Base-by-base conservation (phyloP, 2,797 vertebrate genomes). In the Lagodon rhomboides region DNA sequence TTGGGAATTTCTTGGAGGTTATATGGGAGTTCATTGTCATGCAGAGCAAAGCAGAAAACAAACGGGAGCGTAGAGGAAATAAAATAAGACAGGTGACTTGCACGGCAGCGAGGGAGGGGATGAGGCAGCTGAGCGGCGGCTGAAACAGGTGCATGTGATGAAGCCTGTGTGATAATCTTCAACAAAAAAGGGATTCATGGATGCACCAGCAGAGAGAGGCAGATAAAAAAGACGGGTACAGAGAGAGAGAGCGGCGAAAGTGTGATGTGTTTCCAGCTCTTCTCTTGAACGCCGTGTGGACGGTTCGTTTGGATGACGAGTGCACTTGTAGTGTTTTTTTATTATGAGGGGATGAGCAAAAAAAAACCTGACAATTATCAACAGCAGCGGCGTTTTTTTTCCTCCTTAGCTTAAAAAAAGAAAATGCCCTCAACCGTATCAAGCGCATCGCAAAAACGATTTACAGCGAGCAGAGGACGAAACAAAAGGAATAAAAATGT, bases 401-500 rank as follows among this genome's bases (percentile, higher is more conserved):
- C 34, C 30, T 6, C 27, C 59, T 13, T 16, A n/a, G 44, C 12
- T 65, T 50, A 38, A 64, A 73, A 70, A 65, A 80, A 65, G 47
- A 86, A 85, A 85, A 79, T 81, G 53, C 44, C 73, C 74, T 64
- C 8, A 76, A 79, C 51, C 12, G 5, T 74, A 82, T 79, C 64
- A 75, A 77, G 66, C 80, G 83, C 68, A 65, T 87, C 84, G 51
- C 58, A 77, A 77, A 77, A 85, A 83, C 75, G 59, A 81, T 87
- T 78, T 83, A 60, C 77, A 76, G 73, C 56, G 18, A 38, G 60
- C 34, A 59, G 58, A 70, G 75, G 77, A 85, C 43, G 58, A 90
- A 83, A 82, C 80, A 82, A 88, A 88, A 85, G 62, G 79, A 84
- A 81, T 75, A 75, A 83, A 83, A 88, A 86, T 82, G 83, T 92